These are phyloP conservation scores for Triplophysa dalaica DNA, from an alignment of 2,113 vertebrate genomes.

Conservation along the genomic window DNA sequence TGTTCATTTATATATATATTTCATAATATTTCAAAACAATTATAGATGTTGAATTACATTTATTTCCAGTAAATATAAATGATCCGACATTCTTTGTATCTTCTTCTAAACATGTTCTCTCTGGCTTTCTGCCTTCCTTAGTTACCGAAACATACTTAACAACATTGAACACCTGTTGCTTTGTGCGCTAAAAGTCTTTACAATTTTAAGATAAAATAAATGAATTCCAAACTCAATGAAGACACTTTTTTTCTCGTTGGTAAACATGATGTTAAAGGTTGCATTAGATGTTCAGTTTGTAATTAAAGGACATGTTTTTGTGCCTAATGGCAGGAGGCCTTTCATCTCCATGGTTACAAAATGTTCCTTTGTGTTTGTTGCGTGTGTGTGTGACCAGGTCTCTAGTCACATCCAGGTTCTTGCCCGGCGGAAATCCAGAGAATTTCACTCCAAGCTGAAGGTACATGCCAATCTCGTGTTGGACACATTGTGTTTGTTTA, in stretches of 20 bases:
- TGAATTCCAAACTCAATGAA: background rate
- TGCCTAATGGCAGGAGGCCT: slow-evolving; percentile 87
- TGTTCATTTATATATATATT: too few relatives aligned
- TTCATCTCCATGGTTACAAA: slow-evolving; percentile 98
- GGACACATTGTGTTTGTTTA: background rate
- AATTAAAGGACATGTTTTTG: slow-evolving; percentile 30
- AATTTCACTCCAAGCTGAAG: slow-evolving; percentile 99
- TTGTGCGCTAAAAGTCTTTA: slow-evolving; percentile 20
- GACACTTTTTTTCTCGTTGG: background rate
- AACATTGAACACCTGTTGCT: slow-evolving; percentile 36
- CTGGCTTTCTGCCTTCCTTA: slow-evolving; percentile 13
- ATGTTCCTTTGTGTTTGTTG: slow-evolving; percentile 88
- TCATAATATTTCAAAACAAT: too few relatives aligned
- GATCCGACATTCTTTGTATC: background rate
- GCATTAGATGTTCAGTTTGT: slow-evolving; percentile 34
- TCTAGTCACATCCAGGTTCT: slow-evolving; percentile 99
- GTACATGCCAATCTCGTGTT: slow-evolving; percentile 79
- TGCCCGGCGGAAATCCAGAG: slow-evolving; percentile 98
- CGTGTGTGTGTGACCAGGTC: slow-evolving; percentile 82
- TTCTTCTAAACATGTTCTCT: slow-evolving; percentile 13
- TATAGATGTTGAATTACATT: too few relatives aligned
- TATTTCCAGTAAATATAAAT: slow-evolving; percentile 10
- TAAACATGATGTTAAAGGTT: slow-evolving; percentile 13
- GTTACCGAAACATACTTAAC: background rate
- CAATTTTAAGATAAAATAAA: background rate